Conservation (phyloP, 2,888 invertebrate species). For the Stratiomys singularior region DNA sequence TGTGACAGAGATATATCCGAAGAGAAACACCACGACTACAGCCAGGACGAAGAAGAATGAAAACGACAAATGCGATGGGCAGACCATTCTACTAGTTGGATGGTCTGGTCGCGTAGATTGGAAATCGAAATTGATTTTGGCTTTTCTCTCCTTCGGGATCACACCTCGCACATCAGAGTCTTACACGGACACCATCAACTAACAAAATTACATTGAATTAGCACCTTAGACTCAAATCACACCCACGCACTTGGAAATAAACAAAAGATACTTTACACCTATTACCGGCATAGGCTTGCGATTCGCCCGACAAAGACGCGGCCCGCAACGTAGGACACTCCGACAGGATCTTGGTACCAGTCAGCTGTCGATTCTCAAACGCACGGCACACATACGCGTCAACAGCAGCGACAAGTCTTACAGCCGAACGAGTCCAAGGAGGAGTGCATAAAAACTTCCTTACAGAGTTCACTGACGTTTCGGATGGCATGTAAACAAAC, state of each 20-base stretch:
- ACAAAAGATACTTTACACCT: neutral
- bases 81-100: slow-evolving; percentile 7
- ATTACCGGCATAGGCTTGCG: neutral
- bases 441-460: neutral
- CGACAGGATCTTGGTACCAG: neutral
- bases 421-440: neutral
- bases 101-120: neutral
- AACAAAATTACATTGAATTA: neutral
- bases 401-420: neutral
- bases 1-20: slow-evolving; percentile 12
- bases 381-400: neutral
- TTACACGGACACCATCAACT: slow-evolving; percentile 9
- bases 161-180: slow-evolving; percentile 13
- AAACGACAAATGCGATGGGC: neutral
- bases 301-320: neutral
- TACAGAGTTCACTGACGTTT: neutral
- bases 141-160: neutral
- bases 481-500: slow-evolving; percentile 25
- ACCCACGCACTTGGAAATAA: neutral
- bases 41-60: neutral
- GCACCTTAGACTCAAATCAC: neutral
- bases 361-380: slow-evolving; percentile 19
- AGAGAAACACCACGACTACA: neutral
- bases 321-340: neutral
- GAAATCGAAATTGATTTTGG: neutral